Conservation (phyloP, 2,888 invertebrate genomes). For the Hydroisotoma schaefferi region DNA sequence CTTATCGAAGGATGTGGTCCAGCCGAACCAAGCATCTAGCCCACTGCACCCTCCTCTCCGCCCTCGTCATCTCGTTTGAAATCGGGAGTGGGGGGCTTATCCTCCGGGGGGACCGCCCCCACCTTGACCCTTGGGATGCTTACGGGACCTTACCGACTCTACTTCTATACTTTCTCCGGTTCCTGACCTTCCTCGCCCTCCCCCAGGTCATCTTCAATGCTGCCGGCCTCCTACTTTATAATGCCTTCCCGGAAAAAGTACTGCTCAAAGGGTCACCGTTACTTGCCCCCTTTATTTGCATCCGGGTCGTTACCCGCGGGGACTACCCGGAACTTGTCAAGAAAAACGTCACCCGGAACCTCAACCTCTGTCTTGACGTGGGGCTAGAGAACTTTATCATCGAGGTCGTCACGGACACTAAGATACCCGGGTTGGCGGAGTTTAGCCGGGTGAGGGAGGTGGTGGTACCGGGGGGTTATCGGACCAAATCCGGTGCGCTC, state of each 20-base stretch:
- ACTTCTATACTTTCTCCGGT: constrained; percentile 71
- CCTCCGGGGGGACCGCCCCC: constrained; percentile 56
- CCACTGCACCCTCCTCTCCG: constrained; percentile 71
- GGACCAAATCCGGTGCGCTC: constrained; percentile 84
- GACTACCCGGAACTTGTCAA: constrained; percentile 88
- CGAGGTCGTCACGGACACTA: constrained; percentile 92
- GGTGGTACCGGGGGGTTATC: constrained; percentile 80
- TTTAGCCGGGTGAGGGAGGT: constrained; percentile 80
- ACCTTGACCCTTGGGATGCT: constrained; percentile 73
- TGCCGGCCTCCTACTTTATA: constrained; percentile 79
- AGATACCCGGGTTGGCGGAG: constrained; percentile 59
- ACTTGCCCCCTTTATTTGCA: constrained; percentile 88
- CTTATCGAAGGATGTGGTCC: constrained; percentile 48
- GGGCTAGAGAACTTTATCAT: constrained; percentile 93
- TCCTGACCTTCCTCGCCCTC: constrained; percentile 77
- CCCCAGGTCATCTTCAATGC: constrained; percentile 75
- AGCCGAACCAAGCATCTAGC: constrained; percentile 73
- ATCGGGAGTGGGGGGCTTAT: constrained; percentile 60
- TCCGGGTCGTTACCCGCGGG: constrained; percentile 89
- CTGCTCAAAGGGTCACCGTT: constrained; percentile 83
- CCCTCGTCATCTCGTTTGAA: constrained; percentile 72
- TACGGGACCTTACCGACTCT: constrained; percentile 75
- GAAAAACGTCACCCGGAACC: constrained; percentile 78
- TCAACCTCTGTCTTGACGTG: constrained; percentile 80
- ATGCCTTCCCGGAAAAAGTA: constrained; percentile 91